Evolutionary conservation across 2,113 vertebrate genomes (phyloP).

Genomic region (Cichladusa arquata): DNA sequence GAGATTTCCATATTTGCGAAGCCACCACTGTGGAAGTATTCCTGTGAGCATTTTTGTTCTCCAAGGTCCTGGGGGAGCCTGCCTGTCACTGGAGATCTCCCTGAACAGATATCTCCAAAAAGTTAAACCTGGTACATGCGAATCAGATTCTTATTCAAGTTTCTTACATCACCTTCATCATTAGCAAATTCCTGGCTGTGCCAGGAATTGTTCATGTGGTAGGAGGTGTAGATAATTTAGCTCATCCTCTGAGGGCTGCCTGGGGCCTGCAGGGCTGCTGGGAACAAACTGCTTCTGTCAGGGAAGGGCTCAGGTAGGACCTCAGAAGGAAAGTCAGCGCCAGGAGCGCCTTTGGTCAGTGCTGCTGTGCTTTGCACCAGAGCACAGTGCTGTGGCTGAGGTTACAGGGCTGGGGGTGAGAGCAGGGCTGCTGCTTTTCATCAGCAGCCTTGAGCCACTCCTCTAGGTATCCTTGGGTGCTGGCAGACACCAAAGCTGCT

Average conservation of each 20-base stretch:
- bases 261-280: fast-evolving
- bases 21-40: background rate
- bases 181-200: background rate
- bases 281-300: background rate
- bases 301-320: background rate
- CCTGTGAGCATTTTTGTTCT: background rate
- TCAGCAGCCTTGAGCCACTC: background rate
- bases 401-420: background rate
- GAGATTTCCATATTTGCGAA: background rate
- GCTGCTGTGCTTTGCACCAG: background rate
- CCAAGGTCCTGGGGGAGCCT: background rate
- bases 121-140: background rate
- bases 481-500: background rate
- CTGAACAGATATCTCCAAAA: background rate
- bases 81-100: background rate
- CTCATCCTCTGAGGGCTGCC: background rate
- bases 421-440: background rate
- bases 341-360: background rate
- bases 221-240: background rate
- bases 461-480: background rate
- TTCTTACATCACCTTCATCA: background rate
- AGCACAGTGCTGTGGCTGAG: background rate
- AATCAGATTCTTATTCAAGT: background rate
- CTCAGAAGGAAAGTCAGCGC: fast-evolving
- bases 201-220: background rate